Conservation (phyloP, 2,888 invertebrate species). For the Oscheius myriophilus region DNA sequence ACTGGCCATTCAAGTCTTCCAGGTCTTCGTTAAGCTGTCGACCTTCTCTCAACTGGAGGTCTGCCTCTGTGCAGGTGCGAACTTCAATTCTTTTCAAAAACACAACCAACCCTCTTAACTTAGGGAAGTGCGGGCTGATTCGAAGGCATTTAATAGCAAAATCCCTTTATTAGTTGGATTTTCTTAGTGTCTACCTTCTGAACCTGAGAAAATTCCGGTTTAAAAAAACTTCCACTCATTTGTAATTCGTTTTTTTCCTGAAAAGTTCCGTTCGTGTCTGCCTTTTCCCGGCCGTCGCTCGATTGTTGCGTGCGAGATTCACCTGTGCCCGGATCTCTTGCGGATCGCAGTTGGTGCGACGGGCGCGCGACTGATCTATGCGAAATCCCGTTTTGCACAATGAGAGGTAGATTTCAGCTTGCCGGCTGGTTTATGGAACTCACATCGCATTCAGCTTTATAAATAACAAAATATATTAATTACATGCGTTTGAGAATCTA, state of each 20-base stretch:
- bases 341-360: constrained; percentile 13
- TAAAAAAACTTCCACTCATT: no score
- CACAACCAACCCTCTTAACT: no score
- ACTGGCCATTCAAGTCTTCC: constrained; percentile 94
- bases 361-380: neutral
- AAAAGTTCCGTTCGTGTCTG: no score
- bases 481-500: neutral
- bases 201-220: no score
- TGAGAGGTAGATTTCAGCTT: neutral
- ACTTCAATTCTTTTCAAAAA: no score
- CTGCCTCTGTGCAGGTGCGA: constrained; percentile 67
- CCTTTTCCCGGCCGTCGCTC: neutral
- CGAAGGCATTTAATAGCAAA: no score
- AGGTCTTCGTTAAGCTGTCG: constrained; percentile 88
- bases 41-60: constrained; percentile 80
- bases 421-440: no score
- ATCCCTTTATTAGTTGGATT: no score
- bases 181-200: no score
- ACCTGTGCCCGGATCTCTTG: constrained; percentile 22
- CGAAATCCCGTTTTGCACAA: constrained; percentile 16
- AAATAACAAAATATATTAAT: neutral
- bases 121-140: no score
- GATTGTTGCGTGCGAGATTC: constrained; percentile 2
- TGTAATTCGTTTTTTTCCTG: no score
- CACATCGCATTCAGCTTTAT: no score